Conservation (phyloP, 2,797 vertebrate genomes). For the Antrozous pallidus region DNA sequence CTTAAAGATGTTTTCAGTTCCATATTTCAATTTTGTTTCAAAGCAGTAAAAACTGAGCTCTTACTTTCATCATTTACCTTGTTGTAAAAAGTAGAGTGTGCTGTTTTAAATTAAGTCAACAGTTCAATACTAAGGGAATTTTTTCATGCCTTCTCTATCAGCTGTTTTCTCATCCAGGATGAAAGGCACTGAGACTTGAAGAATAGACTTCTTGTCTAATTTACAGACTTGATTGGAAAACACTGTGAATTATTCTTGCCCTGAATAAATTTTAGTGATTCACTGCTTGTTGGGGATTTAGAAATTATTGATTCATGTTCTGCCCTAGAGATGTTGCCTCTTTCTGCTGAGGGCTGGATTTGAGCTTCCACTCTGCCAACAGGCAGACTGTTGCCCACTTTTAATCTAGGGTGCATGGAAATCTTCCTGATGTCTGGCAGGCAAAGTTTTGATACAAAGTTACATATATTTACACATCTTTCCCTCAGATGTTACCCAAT, state of each 20-base stretch:
- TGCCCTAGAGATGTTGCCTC: slow-evolving; percentile 69
- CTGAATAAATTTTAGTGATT: slow-evolving; percentile 70
- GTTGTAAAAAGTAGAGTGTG: slow-evolving; percentile 21
- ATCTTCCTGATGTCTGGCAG: slow-evolving; percentile 63
- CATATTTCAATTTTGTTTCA: slow-evolving; percentile 37
- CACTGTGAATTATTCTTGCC: slow-evolving; percentile 69
- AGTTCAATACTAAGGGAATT: neutral
- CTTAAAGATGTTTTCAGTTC: neutral
- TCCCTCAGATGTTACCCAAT: neutral
- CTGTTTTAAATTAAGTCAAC: slow-evolving; percentile 30
- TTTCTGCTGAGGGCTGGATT: slow-evolving; percentile 53
- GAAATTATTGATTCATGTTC: slow-evolving; percentile 75
- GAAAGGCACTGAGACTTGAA: slow-evolving; percentile 12
- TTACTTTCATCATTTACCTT: slow-evolving; percentile 6
- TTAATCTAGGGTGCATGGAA: slow-evolving; percentile 37
- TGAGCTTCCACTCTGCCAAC: slow-evolving; percentile 62
- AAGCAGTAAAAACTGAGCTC: slow-evolving; percentile 39
- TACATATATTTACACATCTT: slow-evolving; percentile 27
- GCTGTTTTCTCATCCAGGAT: neutral
- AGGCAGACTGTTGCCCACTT: neutral
- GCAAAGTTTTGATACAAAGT: slow-evolving; percentile 14
- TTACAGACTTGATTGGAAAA: slow-evolving; percentile 76
- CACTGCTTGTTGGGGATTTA: slow-evolving; percentile 73
- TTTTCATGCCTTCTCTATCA: slow-evolving; percentile 18
- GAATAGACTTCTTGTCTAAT: slow-evolving; percentile 66